Percentiles rank a stretch among this genome's conserved stretches.
These are phyloP conservation scores for Oryctolagus cuniculus DNA, from an alignment of 2,113 vertebrate species.

Conservation along the genomic window DNA sequence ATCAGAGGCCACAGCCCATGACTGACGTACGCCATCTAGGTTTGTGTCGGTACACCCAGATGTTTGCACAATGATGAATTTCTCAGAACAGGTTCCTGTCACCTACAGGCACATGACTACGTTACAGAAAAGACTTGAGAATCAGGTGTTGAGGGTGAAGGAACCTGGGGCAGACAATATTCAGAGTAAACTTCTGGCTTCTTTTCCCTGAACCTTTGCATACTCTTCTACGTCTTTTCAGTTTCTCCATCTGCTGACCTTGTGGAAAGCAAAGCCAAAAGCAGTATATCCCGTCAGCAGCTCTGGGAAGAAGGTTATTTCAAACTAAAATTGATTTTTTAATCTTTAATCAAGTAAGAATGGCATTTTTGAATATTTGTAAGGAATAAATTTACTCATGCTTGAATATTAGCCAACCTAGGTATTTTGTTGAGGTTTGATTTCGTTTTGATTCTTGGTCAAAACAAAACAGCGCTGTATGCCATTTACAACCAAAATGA, in stretches of 20 bases:
- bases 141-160: rapidly evolving
- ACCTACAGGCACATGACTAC: not conserved
- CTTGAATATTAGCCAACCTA: slow-evolving; percentile 50
- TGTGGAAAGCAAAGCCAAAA: slow-evolving; percentile 66
- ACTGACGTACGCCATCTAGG: not conserved
- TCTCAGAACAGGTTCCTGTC: not conserved
- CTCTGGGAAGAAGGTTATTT: slow-evolving; percentile 69
- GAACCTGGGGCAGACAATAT: not conserved
- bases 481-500: slow-evolving; percentile 37
- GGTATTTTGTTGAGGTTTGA: slow-evolving; percentile 27
- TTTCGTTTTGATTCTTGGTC: slow-evolving; percentile 64
- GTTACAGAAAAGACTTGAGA: not conserved
- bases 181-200: not conserved
- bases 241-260: slow-evolving; percentile 64
- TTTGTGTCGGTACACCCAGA: too few relatives aligned
- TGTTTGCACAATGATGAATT: not conserved
- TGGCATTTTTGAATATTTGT: slow-evolving; percentile 65
- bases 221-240: slow-evolving; percentile 21
- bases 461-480: slow-evolving; percentile 1
- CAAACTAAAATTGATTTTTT: slow-evolving; percentile 74
- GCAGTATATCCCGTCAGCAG: slow-evolving; percentile 59
- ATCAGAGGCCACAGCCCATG: not conserved
- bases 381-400: slow-evolving; percentile 31
- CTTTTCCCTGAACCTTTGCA: not conserved
- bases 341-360: slow-evolving; percentile 70